Base-by-base conservation (phyloP, 2,113 vertebrate genomes). In the Amblyopsis rosae region DNA sequence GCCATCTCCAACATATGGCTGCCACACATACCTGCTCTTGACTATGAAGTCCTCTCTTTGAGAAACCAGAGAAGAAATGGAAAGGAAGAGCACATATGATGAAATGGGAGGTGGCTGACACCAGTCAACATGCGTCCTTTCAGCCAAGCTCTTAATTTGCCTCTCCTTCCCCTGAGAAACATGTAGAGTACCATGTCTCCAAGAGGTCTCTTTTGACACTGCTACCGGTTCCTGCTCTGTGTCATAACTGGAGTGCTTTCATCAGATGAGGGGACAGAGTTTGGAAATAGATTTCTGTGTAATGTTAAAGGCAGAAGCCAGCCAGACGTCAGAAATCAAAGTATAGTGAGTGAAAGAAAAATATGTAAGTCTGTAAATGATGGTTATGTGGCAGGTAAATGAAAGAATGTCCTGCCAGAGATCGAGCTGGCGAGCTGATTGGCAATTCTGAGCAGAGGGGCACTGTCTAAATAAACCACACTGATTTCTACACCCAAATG, bases 171-270 rank as follows among this genome's bases (percentile, higher is more conserved):
- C 83, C 72, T 65, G 82, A 88, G 86, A 80, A 90, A 78, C 78
- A 79, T 81, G 82, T 78, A 26, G 26, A 26, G 26, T 26, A 87
- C 81, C 86, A 77, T 72, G 81, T 88, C 88, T 89, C 69, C 60
- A 77, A 88, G 86, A 80, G 92, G 86, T 93, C 87, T 86, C 81
- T 72, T 90, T 85, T 81, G 83, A 88, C 83, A 77, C 79, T 62
- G 84, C 82, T 87, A 88, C 84, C 51, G 81, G 9, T 90, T 91
- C 89, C 91, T 91, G 87, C 79, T 88, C 86, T 87, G 85, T 80
- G 82, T 90, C 81, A 62, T 84, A 87, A 88, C 90, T 87, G 75
- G 71, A 58, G 82, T 49, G 70, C 87, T 92, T 92, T 91, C 86
- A 90, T 87, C 86, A 85, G 82, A 75, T n/a, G 46, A 60, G 75